Percentiles rank a stretch among this genome's conserved stretches.
Evolutionary conservation across 2,888 invertebrate genomes (phyloP).

Genomic region (Gnatocerus cornutus): DNA sequence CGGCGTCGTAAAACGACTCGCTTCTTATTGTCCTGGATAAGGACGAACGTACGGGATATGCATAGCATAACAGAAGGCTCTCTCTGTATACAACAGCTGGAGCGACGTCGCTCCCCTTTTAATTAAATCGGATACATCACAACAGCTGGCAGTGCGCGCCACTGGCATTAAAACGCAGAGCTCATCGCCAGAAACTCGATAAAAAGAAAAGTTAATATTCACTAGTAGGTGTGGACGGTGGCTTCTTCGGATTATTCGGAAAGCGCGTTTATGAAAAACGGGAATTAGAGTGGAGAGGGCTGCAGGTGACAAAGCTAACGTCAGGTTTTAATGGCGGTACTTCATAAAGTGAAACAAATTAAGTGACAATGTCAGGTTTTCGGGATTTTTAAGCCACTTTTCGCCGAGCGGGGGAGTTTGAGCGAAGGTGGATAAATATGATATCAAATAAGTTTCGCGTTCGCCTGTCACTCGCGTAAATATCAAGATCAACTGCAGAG

Average conservation of each 20-base stretch:
- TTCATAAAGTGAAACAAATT: conserved; percentile 9
- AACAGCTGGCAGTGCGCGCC: conserved; percentile 61
- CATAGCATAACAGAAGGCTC: conserved; percentile 29
- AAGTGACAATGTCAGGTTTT: conserved; percentile 14
- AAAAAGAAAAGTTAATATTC: conserved; percentile 62
- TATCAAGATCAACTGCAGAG: background rate
- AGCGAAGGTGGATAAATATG: background rate
- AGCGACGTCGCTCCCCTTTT: conserved; percentile 57
- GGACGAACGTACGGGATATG: conserved; percentile 32
- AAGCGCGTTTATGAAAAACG: conserved; percentile 22
- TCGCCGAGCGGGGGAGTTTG: background rate
- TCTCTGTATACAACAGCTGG: conserved; percentile 31
- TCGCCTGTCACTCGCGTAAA: background rate
- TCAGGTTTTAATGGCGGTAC: conserved; percentile 10
- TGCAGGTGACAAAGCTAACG: conserved; percentile 14
- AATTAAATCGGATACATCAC: conserved; percentile 66
- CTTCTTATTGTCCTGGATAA: conserved; percentile 33
- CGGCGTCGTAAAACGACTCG: conserved; percentile 34
- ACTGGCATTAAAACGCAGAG: conserved; percentile 53
- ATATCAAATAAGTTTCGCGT: background rate
- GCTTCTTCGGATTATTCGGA: conserved; percentile 9
- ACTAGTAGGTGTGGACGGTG: conserved; percentile 35
- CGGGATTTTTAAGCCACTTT: background rate
- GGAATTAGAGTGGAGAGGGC: background rate
- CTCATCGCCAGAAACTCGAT: conserved; percentile 58